Conservation (phyloP, 2,888 invertebrate species). For the Drosophila subsilvestris region DNA sequence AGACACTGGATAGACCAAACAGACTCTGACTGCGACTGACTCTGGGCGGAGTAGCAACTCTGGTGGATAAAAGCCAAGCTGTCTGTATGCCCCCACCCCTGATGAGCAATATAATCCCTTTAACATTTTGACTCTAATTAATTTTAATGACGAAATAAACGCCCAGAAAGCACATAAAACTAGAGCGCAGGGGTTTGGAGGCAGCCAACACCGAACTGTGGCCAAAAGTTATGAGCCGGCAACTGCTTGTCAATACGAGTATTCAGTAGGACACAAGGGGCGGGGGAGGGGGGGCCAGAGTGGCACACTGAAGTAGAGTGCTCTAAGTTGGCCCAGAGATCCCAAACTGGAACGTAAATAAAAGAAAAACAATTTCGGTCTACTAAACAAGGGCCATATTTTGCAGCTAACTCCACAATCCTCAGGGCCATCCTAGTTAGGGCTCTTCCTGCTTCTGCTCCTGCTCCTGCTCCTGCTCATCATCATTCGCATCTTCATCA, state of each 20-base stretch:
- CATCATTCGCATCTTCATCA: constrained; percentile 27
- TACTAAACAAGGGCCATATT: constrained; percentile 59
- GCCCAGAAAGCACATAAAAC: constrained; percentile 47
- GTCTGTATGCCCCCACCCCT: not conserved
- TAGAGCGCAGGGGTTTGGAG: constrained; percentile 13
- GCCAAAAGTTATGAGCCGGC: constrained; percentile 39
- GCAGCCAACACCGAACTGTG: not conserved
- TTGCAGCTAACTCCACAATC: constrained; percentile 43
- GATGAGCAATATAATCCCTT: constrained; percentile 62
- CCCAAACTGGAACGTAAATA: constrained; percentile 19
- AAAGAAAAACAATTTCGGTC: constrained; percentile 49
- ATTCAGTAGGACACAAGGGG: constrained; percentile 15
- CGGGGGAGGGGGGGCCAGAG: not conserved
- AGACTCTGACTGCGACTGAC: not conserved
- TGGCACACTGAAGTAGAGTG: constrained; percentile 1
- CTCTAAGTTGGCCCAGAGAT: constrained; percentile 26
- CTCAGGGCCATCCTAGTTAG: not conserved
- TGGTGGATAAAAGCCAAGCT: constrained; percentile 57
- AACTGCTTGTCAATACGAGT: constrained; percentile 54
- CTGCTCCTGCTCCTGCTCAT: not conserved
- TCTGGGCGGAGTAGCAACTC: constrained; percentile 16
- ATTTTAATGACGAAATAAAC: constrained; percentile 79
- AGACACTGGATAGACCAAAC: constrained; percentile 3
- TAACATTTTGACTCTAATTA: constrained; percentile 79
- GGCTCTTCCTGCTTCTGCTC: not conserved